Base-by-base conservation (phyloP, 2,797 vertebrate genomes). In the Microctenopoma steveboyesi region DNA sequence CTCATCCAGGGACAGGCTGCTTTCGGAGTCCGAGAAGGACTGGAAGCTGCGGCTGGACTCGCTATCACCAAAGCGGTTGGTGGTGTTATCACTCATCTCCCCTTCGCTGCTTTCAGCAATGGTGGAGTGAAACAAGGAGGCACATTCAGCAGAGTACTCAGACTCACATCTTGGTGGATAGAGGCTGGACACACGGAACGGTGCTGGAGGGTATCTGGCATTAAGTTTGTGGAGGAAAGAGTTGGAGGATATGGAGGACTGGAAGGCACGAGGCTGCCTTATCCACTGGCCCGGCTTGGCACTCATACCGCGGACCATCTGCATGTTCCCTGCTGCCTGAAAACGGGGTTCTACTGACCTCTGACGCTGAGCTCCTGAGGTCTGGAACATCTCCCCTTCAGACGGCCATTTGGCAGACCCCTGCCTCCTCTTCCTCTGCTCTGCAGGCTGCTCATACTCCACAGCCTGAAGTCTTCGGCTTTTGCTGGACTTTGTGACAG, bases 31-130 rank as follows among this genome's bases (percentile, higher is more conserved):
- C 0, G 94, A 89, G 39, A 82, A 73, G 1, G 92, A 95, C 0
- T 69, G 91, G 55, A 92, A 94, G 0, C 94, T 96, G 54, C 94
- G 92, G 35, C 96, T 95, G 74, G 96, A 97, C 83, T 98, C 97
- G 0, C 91, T 94, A 79, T 98, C 97, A 42, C 95, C 97, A 0
- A 97, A 98, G 37, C 95, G 87, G 83, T 95, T 96, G 78, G 95
- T 49, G 0, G 96, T 97, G 88, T 95, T 94, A 72, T 97, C 96
- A 0, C 96, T 97, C 84, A 93, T 84, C 73, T 95, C 95, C 13
- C 95, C 95, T 71, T 95, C 96, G 0, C 96, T 98, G 83, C 94
- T 97, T 74, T 95, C 95, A 0, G 94, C 93, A 0, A 97, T 93
- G 72, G 96, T 95, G 71, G 96, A 97, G 82, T 94, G 96, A 52